These are phyloP conservation scores for Tipula vernalis DNA, from an alignment of 2,888 invertebrate species.

Conservation along the genomic window DNA sequence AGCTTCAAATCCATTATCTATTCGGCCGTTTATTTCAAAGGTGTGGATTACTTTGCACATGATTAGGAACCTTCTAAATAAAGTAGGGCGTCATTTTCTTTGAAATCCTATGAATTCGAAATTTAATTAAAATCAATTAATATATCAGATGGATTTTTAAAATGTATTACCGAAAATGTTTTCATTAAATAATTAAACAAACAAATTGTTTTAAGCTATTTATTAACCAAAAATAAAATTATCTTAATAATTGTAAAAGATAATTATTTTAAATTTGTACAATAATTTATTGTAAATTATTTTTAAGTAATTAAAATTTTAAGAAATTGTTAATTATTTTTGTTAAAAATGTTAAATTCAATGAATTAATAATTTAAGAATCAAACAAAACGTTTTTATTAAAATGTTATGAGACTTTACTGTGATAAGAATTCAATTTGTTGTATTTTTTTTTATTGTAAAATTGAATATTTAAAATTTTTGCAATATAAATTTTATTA, in stretches of 20 bases:
- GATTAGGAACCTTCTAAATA: too few species aligned
- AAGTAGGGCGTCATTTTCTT: too few species aligned
- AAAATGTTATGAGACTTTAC: neutral
- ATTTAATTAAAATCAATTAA: neutral
- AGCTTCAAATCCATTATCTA: too few species aligned
- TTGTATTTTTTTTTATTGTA: neutral
- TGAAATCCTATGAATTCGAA: too few species aligned
- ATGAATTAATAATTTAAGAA: neutral
- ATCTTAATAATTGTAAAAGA: neutral
- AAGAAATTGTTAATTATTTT: neutral
- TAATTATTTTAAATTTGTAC: neutral
- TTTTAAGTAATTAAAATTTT: neutral
- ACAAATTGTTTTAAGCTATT: neutral
- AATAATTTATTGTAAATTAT: neutral
- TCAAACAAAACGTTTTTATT: neutral
- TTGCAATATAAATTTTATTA: neutral
- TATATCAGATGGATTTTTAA: neutral
- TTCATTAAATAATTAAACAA: neutral
- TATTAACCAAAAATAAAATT: neutral
- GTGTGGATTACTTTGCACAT: too few species aligned
- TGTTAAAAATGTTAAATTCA: neutral
- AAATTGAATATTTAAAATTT: neutral
- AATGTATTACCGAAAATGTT: neutral
- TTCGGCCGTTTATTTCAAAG: too few species aligned
- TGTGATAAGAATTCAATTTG: neutral